phyloP scores from a whole-genome alignment of 2,113 vertebrate species.

The Steatornis caripensis region DNA sequence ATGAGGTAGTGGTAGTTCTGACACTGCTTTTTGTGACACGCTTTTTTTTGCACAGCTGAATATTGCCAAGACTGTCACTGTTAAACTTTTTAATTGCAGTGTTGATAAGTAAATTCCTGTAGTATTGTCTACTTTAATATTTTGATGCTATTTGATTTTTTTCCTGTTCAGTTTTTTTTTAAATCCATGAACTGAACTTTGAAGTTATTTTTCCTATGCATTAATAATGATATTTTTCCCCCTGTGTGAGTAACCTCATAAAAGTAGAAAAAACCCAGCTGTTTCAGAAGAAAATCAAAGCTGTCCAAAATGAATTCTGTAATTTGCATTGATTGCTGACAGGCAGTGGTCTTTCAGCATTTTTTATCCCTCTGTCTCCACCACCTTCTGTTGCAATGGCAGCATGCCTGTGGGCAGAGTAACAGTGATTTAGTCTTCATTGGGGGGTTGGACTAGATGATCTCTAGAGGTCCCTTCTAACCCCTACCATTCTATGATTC shows the following conservation, averaged over 20 bases:
- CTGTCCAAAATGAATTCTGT: background rate
- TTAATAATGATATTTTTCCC: background rate
- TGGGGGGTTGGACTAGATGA: too few relatives aligned
- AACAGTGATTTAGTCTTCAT: background rate
- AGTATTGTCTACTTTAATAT: background rate
- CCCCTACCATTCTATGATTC: too few relatives aligned
- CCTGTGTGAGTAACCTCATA: background rate
- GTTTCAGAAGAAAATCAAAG: background rate
- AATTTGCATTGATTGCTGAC: background rate
- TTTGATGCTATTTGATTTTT: background rate
- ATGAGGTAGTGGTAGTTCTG: background rate
- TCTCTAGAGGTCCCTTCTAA: too few relatives aligned
- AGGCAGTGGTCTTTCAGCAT: constrained; percentile 7
- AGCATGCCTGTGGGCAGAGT: background rate
- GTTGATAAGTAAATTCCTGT: background rate
- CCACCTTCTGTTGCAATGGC: constrained; percentile 14
- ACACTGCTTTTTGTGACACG: background rate
- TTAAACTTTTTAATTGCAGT: background rate
- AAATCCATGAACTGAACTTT: background rate
- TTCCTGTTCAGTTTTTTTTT: background rate
- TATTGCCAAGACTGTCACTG: background rate
- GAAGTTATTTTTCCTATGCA: background rate
- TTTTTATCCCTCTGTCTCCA: background rate
- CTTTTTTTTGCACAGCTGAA: background rate
- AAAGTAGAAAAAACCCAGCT: background rate